These are phyloP conservation scores for Dendrocopos noguchii DNA, from an alignment of 2,113 vertebrate genomes.

Conservation along the genomic window DNA sequence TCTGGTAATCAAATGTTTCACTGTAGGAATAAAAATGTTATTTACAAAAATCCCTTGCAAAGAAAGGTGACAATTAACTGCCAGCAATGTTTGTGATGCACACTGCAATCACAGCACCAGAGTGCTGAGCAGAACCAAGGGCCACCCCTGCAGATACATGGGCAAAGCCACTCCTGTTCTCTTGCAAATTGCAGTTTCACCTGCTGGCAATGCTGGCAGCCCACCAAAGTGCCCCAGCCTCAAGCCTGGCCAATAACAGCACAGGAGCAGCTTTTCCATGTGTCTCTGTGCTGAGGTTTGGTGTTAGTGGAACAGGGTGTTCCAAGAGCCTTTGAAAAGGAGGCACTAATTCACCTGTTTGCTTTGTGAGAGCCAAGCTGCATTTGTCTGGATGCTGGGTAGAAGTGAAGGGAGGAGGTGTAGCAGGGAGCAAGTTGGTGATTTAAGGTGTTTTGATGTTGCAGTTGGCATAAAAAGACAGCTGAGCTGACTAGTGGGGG, in stretches of 20 bases:
- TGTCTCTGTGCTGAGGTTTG: background rate
- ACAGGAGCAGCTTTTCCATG: background rate
- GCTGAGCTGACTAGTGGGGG: background rate
- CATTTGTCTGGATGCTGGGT: background rate
- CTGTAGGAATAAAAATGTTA: background rate
- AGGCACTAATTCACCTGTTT: background rate
- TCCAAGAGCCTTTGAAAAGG: background rate
- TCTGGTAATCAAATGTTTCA: slow-evolving; percentile 33
- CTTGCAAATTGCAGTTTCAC: background rate
- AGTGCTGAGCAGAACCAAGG: background rate
- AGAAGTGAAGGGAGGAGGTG: accelerated
- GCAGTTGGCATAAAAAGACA: background rate
- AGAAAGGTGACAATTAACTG: background rate
- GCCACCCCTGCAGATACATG: background rate
- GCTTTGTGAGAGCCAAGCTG: background rate
- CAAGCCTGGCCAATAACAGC: background rate
- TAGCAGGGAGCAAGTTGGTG: accelerated
- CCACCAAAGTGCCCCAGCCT: background rate
- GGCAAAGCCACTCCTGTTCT: slow-evolving; percentile 3
- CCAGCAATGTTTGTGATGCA: background rate
- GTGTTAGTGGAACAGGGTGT: background rate
- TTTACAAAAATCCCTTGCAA: background rate
- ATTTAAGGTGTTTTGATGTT: background rate
- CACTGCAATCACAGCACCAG: background rate
- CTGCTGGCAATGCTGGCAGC: slow-evolving; percentile 20